Evolutionary conservation across 2,797 vertebrate genomes (phyloP).

Genomic region (Phrynocephalus vlangalii): DNA sequence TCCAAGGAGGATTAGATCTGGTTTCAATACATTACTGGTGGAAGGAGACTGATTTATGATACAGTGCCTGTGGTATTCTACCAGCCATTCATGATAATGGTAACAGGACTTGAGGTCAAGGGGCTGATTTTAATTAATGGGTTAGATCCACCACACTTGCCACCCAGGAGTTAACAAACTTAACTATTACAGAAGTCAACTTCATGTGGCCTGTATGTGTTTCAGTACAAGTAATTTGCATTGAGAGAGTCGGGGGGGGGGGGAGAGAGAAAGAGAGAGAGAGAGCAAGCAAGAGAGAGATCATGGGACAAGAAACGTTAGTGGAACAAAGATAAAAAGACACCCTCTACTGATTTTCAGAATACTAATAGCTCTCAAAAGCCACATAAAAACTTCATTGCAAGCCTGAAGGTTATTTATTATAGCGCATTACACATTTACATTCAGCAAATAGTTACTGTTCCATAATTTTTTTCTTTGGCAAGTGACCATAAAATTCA

Average conservation of each 20-base stretch:
- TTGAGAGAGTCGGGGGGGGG: neutral
- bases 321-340: neutral
- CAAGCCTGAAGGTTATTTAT: slow-evolving; percentile 19
- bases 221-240: neutral
- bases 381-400: neutral
- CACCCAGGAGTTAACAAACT: no score
- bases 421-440: slow-evolving; percentile 29
- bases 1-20: no score
- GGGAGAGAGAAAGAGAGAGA: neutral
- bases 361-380: neutral
- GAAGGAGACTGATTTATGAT: neutral
- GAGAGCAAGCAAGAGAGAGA: neutral
- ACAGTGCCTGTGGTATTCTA: neutral
- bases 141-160: no score
- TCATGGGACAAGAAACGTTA: neutral
- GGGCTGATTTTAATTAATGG: slow-evolving; percentile 14
- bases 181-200: no score
- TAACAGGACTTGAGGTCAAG: neutral
- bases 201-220: neutral
- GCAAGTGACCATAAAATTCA: slow-evolving; percentile 24
- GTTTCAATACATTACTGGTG: neutral
- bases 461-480: slow-evolving; percentile 43
- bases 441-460: slow-evolving; percentile 30
- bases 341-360: neutral
- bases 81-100: slow-evolving; percentile 4